Evolutionary conservation across 1,140 invertebrate species (phyloP), one percentile per base, ranked within the genome.

Genomic region (Drosophila nebulosa): DNA sequence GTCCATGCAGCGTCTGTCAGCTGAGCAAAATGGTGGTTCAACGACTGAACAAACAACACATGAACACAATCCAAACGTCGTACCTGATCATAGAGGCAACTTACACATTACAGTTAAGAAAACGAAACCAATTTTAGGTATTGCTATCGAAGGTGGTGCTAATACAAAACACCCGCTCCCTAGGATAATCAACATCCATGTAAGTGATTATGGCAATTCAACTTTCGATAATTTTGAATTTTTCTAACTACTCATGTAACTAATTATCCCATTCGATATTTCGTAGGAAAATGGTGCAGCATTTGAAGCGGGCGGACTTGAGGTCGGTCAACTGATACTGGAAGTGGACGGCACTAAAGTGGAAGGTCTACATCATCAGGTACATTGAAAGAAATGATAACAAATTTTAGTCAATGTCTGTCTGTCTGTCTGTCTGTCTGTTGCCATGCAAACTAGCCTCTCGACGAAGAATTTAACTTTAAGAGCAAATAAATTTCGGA

Each of bases 141-240:
- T 99, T 79, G 98, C 97, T 55, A 99, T 99, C 79, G 98, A 99
- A 93, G 98, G 98, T 65, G 98, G 98, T 55, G 96, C 96, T 70
- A 98, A 99, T 92, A 98, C 97, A 50, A 96, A 96, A 90, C 97
- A 99, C 92, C 96, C 97, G 51, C 93, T 98, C 74, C 98, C 98
- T 26, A 94, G 97, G 90, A 98, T 99, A 89, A 98, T 99, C 81
- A 98, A 98, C 92, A 98, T 99, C 90, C 97, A 98, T 92, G 97
- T 98, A 92, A 94, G 83, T 78, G 50, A 6, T n/a, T n/a, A n/a
- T n/a, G n/a, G n/a, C n/a, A n/a, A n/a, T n/a, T n/a, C n/a, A n/a
- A n/a, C n/a, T n/a, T n/a, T n/a, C n/a, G n/a, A n/a, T n/a, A n/a
- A n/a, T n/a, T n/a, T n/a, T n/a, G n/a, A n/a, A n/a, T n/a, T n/a